phyloP scores from a whole-genome alignment of 2,113 vertebrate genomes.

The Scortum barcoo region DNA sequence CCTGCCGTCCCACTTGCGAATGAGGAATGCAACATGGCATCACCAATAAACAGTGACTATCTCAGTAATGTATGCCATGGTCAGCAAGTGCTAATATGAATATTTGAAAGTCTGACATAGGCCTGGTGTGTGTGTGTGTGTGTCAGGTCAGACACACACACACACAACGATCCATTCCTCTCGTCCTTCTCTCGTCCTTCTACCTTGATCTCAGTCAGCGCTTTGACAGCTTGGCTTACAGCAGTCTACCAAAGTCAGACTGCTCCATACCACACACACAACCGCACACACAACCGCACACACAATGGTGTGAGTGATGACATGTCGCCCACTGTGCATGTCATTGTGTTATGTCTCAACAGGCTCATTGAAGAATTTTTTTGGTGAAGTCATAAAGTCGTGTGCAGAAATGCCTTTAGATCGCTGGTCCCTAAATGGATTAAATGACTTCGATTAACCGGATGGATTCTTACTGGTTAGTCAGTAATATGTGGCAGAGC shows the following conservation, averaged over 20 bases:
- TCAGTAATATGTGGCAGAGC: neutral
- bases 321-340: constrained; percentile 22
- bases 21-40: neutral
- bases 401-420: constrained; percentile 7
- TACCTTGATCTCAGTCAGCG: constrained; percentile 73
- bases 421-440: neutral
- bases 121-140: constrained; percentile 21
- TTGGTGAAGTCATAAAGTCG: constrained; percentile 7
- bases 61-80: constrained; percentile 19
- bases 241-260: constrained; percentile 56
- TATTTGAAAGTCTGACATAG: constrained; percentile 26
- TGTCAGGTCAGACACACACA: constrained; percentile 35
- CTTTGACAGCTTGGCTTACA: constrained; percentile 69
- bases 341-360: constrained; percentile 49
- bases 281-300: constrained; percentile 21
- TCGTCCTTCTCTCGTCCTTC: constrained; percentile 28
- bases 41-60: constrained; percentile 7
- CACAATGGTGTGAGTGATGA: constrained; percentile 19
- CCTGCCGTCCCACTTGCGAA: neutral
- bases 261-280: constrained; percentile 26
- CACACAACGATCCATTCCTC: constrained; percentile 35
- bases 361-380: constrained; percentile 28
- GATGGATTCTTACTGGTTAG: neutral
- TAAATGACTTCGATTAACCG: neutral
- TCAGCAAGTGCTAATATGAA: constrained; percentile 29